Evolutionary conservation across 2,888 invertebrate genomes (phyloP).

Genomic region (Deilephila porcellus): DNA sequence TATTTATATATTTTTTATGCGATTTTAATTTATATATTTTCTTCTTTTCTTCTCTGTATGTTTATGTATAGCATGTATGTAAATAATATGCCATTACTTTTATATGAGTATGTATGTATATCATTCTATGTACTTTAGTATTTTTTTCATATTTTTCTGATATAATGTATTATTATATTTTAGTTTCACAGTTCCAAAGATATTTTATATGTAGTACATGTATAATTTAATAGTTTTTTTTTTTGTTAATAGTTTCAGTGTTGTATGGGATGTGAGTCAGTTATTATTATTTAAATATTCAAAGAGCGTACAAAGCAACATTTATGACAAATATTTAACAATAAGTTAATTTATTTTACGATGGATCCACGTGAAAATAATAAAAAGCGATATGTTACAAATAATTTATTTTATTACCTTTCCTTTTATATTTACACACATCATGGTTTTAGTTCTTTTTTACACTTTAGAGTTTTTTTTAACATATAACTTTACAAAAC

Average conservation of each 20-base stretch:
- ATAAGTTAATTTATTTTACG: slow-evolving; percentile 60
- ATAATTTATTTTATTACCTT: slow-evolving; percentile 3
- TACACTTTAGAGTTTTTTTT: not conserved
- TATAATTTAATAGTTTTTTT: slow-evolving; percentile 52
- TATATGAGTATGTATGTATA: slow-evolving; percentile 11
- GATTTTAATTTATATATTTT: slow-evolving; percentile 37
- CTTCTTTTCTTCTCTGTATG: slow-evolving; percentile 26
- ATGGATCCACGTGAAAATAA: slow-evolving; percentile 67
- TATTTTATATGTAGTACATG: slow-evolving; percentile 59
- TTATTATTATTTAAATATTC: slow-evolving; percentile 61
- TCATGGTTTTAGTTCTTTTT: not conserved
- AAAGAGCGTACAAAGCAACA: slow-evolving; percentile 47
- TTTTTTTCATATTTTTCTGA: slow-evolving; percentile 23
- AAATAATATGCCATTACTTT: not conserved
- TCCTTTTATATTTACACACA: slow-evolving; percentile 15
- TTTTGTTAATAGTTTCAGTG: slow-evolving; percentile 47
- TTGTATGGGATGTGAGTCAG: slow-evolving; percentile 64
- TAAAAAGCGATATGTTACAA: slow-evolving; percentile 41
- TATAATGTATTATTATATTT: slow-evolving; percentile 33
- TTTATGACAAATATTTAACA: slow-evolving; percentile 41
- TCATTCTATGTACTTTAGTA: not conserved
- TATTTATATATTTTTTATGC: slow-evolving; percentile 15
- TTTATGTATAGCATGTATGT: slow-evolving; percentile 32
- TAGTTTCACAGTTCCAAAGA: slow-evolving; percentile 75
- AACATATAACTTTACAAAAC: not conserved